A percentile compares a stretch with the other conserved stretches of the same genome.
phyloP scores from a whole-genome alignment of 2,888 invertebrate genomes.

The Eupithecia exiguata region DNA sequence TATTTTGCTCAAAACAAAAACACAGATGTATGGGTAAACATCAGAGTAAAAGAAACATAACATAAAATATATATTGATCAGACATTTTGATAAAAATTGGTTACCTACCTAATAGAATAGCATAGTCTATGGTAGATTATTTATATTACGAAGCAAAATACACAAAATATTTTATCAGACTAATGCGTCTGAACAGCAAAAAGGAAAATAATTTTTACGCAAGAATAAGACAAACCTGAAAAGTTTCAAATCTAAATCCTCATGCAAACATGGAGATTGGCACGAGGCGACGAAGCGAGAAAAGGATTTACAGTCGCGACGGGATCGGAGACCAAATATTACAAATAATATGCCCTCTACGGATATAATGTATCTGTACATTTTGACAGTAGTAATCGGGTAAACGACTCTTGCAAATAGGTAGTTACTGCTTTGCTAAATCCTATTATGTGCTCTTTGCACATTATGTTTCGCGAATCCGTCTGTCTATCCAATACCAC shows the following conservation, averaged over 20 bases:
- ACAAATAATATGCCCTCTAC: slow-evolving; percentile 40
- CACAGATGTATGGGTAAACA: too few relatives aligned
- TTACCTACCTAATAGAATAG: too few relatives aligned
- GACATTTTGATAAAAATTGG: background rate
- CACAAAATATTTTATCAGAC: background rate
- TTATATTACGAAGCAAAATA: background rate
- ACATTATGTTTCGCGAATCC: too few relatives aligned
- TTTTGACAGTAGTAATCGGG: background rate
- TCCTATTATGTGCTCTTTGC: background rate
- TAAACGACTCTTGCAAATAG: background rate
- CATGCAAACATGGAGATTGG: slow-evolving; percentile 43
- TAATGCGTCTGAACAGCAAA: background rate
- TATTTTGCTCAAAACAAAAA: too few relatives aligned
- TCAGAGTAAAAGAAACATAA: background rate
- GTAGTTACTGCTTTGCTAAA: background rate
- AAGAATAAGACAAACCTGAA: background rate
- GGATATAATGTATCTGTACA: slow-evolving; percentile 18
- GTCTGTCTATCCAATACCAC: background rate
- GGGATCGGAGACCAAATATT: slow-evolving; percentile 47
- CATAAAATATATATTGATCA: background rate
- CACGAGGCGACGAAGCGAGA: slow-evolving; percentile 42
- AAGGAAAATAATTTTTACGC: background rate
- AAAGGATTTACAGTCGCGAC: slow-evolving; percentile 52
- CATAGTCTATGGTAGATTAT: too few relatives aligned
- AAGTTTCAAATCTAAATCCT: slow-evolving; percentile 5